phyloP scores from a whole-genome alignment of 2,797 vertebrate species.

The Rhinogobio ventralis region DNA sequence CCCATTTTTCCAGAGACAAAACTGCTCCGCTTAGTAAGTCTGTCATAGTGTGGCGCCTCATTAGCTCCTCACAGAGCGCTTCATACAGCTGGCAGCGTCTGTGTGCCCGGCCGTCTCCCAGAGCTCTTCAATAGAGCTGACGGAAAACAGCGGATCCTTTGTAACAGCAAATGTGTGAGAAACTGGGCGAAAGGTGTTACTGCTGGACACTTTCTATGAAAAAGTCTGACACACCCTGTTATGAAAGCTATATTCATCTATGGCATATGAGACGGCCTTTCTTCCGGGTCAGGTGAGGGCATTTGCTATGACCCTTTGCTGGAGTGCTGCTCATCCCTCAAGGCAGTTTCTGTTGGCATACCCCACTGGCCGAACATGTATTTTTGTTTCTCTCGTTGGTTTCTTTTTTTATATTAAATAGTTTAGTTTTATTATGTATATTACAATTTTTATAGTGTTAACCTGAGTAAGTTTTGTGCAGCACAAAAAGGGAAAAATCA shows the following conservation, averaged over 20 bases:
- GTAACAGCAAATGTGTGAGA: slow-evolving; percentile 37
- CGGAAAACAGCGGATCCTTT: slow-evolving; percentile 51
- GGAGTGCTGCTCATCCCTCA: background rate
- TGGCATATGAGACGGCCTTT: slow-evolving; percentile 3
- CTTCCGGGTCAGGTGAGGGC: slow-evolving; percentile 25
- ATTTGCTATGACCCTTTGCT: background rate
- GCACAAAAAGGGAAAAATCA: no score
- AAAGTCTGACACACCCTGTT: background rate
- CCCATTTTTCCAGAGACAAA: slow-evolving; percentile 41
- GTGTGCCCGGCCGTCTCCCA: slow-evolving; percentile 40
- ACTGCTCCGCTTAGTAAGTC: slow-evolving; percentile 45
- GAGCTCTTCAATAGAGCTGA: slow-evolving; percentile 38
- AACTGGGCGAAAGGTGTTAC: slow-evolving; percentile 31
- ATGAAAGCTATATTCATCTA: slow-evolving; percentile 39
- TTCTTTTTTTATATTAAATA: no score
- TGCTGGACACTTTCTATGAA: slow-evolving; percentile 23
- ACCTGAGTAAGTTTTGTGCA: no score
- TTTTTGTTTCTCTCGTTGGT: no score
- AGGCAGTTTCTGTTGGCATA: slow-evolving; percentile 39
- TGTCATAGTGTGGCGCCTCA: slow-evolving; percentile 49
- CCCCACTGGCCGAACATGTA: no score
- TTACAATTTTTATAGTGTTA: no score
- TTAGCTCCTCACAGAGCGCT: slow-evolving; percentile 44
- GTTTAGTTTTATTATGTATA: no score
- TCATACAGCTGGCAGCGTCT: slow-evolving; percentile 42